Percentiles rank a stretch among this genome's conserved stretches.
phyloP scores from a whole-genome alignment of 2,888 invertebrate species.

The Atherix ibis region DNA sequence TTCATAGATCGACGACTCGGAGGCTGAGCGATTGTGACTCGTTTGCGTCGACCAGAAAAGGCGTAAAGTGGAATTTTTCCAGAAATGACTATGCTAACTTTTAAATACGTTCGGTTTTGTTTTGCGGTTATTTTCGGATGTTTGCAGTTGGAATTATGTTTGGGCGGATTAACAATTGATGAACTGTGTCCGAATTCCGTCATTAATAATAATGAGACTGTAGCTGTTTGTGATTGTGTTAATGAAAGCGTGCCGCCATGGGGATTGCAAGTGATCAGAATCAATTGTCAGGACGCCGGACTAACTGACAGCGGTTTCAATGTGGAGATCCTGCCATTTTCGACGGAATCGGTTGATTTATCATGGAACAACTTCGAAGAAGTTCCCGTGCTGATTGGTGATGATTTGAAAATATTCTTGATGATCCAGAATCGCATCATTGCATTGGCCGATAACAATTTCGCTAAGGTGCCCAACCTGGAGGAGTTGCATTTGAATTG shows the following conservation, averaged over 20 bases:
- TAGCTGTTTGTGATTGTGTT: not conserved
- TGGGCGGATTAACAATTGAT: too few species aligned
- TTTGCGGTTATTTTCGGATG: too few species aligned
- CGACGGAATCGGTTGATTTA: not conserved
- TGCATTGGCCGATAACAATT: not conserved
- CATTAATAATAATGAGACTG: too few species aligned
- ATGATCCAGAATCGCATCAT: not conserved
- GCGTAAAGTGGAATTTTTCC: too few species aligned
- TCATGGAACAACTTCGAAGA: not conserved
- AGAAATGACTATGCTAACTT: too few species aligned
- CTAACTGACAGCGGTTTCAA: not conserved
- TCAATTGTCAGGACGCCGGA: not conserved
- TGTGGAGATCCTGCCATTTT: not conserved
- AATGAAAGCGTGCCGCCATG: not conserved
- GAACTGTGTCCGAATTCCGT: too few species aligned
- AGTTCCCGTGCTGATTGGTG: not conserved
- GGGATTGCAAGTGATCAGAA: not conserved
- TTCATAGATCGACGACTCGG: too few species aligned
- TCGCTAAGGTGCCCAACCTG: not conserved
- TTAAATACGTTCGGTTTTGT: too few species aligned
- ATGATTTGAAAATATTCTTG: not conserved
- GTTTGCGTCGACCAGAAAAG: too few species aligned
- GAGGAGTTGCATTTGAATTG: not conserved
- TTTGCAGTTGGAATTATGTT: too few species aligned
- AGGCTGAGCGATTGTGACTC: too few species aligned